These are phyloP conservation scores for Poeciliopsis prolifica DNA, from an alignment of 2,113 vertebrate species.

Conservation along the genomic window DNA sequence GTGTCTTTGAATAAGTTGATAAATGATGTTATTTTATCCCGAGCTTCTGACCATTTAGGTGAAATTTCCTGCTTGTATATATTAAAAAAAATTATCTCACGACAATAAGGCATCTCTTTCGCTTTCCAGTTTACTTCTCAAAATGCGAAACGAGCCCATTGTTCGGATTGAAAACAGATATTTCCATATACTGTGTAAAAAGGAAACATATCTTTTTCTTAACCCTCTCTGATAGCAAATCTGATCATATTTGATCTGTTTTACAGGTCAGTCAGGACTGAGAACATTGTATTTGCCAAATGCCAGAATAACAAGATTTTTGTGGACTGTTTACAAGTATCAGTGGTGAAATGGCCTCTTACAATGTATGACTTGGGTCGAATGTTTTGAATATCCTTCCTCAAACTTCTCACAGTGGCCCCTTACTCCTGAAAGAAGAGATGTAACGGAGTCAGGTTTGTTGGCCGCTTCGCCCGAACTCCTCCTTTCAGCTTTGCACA, in stretches of 20 bases:
- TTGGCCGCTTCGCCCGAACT: neutral
- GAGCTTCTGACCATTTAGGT: conserved; percentile 12
- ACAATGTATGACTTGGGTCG: neutral
- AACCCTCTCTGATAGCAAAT: neutral
- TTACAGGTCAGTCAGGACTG: neutral
- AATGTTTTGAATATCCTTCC: neutral
- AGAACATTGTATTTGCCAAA: neutral
- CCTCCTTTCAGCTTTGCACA: neutral
- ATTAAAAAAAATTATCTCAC: conserved; percentile 30
- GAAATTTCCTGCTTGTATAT: conserved; percentile 30
- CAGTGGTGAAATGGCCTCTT: neutral
- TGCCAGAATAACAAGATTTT: neutral
- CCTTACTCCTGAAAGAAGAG: neutral
- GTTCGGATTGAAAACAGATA: neutral
- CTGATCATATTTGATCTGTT: neutral
- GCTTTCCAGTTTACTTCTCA: conserved; percentile 10
- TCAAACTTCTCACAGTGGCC: neutral
- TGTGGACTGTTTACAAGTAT: neutral
- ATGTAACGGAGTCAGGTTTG: neutral
- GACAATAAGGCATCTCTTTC: conserved; percentile 30
- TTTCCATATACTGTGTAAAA: neutral
- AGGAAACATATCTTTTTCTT: neutral
- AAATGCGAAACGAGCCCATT: neutral
- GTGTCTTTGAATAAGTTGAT: conserved; percentile 16
- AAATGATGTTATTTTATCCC: conserved; percentile 31